phyloP scores from a whole-genome alignment of 2,797 vertebrate species.

The Scolopax bukidnonensis region DNA sequence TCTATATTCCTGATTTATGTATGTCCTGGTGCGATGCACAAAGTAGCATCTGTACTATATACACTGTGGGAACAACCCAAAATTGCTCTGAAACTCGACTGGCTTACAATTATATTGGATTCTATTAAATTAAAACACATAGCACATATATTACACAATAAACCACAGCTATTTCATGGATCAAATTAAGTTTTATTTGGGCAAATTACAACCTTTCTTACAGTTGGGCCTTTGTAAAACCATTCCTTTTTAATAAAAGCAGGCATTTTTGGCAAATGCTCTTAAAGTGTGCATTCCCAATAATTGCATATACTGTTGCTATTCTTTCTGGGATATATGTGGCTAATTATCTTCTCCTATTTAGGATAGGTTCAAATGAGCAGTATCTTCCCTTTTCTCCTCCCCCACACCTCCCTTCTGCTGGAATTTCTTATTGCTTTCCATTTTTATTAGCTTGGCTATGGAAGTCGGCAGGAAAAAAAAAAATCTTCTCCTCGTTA shows the following conservation, averaged over 20 bases:
- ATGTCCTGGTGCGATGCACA: not conserved
- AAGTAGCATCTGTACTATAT: constrained; percentile 44
- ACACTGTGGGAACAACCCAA: constrained; percentile 67
- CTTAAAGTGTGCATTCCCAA: constrained; percentile 71
- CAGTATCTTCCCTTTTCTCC: constrained; percentile 22
- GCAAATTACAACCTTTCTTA: constrained; percentile 84
- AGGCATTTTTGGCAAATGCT: constrained; percentile 84
- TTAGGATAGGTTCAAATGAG: constrained; percentile 9
- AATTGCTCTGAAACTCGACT: constrained; percentile 79
- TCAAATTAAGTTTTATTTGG: constrained; percentile 91
- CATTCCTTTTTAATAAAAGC: constrained; percentile 83
- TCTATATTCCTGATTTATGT: not conserved
- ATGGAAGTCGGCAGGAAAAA: constrained; percentile 25
- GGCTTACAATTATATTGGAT: constrained; percentile 87
- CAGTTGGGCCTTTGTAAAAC: constrained; percentile 84
- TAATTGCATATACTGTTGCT: constrained; percentile 36
- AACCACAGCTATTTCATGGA: constrained; percentile 88
- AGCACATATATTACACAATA: constrained; percentile 91
- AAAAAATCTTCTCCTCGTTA: constrained; percentile 39
- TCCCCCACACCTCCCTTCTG: constrained; percentile 8
- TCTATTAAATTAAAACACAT: constrained; percentile 87
- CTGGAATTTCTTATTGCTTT: constrained; percentile 55
- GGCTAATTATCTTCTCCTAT: constrained; percentile 39
- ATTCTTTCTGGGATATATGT: not conserved
- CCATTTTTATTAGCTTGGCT: constrained; percentile 68